A percentile compares a stretch with the other conserved stretches of the same genome.
Evolutionary conservation across 2,797 vertebrate genomes (phyloP).

Genomic region (Lacerta agilis): DNA sequence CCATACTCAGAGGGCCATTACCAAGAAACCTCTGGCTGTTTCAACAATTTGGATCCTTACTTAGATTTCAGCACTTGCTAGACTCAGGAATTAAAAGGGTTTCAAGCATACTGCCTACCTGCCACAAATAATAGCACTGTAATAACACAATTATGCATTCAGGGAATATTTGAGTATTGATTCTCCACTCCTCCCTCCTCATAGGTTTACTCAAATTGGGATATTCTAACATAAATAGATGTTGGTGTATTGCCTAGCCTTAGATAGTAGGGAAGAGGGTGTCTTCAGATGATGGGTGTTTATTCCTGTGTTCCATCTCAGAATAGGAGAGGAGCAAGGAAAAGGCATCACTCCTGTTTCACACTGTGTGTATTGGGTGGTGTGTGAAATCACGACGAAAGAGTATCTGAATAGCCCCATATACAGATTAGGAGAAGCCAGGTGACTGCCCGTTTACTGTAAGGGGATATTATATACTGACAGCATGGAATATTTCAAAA

Average conservation of each 20-base stretch:
- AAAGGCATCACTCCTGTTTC: not conserved
- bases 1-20: no score
- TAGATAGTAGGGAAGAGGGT: not conserved
- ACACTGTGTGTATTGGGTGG: not conserved
- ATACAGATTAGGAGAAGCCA: not conserved
- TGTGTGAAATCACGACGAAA: not conserved
- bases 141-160: not conserved
- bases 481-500: not conserved
- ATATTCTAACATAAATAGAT: not conserved
- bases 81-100: no score
- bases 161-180: not conserved
- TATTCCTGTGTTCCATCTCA: not conserved
- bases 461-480: not conserved
- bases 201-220: not conserved
- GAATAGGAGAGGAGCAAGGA: not conserved
- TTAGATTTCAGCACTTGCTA: no score
- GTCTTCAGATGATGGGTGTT: not conserved
- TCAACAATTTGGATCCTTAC: no score
- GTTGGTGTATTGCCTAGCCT: not conserved
- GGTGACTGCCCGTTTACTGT: not conserved
- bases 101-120: no score
- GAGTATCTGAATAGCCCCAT: not conserved
- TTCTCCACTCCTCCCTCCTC: not conserved
- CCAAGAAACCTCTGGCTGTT: no score
- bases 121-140: not conserved